Evolutionary conservation across 2,113 vertebrate genomes (phyloP).

Genomic region (Phylloscopus trochilus): DNA sequence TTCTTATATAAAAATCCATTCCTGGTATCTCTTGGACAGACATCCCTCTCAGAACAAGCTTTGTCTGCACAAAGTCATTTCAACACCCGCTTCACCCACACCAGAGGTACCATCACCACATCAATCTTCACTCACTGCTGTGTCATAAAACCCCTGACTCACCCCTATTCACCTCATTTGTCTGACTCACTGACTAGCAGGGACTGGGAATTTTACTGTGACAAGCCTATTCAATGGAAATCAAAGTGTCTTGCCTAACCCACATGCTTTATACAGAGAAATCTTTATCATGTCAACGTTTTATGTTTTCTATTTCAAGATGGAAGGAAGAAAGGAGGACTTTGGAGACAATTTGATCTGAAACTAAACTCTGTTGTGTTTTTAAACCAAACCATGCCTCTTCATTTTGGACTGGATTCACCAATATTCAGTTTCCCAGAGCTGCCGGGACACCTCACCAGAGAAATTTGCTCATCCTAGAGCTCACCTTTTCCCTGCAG

Average conservation of each 20-base stretch:
- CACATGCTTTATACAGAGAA: background rate
- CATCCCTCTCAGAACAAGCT: background rate
- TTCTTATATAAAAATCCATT: background rate
- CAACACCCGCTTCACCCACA: background rate
- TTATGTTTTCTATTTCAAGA: background rate
- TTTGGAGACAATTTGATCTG: background rate
- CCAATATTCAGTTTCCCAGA: background rate
- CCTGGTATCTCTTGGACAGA: background rate
- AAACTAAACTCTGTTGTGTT: background rate
- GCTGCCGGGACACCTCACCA: rapidly evolving
- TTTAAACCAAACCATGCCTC: background rate
- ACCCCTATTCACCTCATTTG: background rate
- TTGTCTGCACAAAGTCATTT: background rate
- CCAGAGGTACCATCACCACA: background rate
- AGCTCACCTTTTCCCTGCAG: background rate
- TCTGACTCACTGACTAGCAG: slow-evolving; percentile 12
- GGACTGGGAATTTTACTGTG: background rate
- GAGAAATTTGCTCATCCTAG: background rate
- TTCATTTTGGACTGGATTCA: background rate
- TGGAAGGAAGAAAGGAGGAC: background rate
- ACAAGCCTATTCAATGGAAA: background rate
- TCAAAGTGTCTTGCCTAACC: background rate
- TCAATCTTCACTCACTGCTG: background rate
- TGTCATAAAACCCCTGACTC: slow-evolving; percentile 1
- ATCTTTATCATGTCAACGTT: background rate